Base-by-base conservation (phyloP, 2,113 vertebrate genomes). In the Acrocephalus kingi region DNA sequence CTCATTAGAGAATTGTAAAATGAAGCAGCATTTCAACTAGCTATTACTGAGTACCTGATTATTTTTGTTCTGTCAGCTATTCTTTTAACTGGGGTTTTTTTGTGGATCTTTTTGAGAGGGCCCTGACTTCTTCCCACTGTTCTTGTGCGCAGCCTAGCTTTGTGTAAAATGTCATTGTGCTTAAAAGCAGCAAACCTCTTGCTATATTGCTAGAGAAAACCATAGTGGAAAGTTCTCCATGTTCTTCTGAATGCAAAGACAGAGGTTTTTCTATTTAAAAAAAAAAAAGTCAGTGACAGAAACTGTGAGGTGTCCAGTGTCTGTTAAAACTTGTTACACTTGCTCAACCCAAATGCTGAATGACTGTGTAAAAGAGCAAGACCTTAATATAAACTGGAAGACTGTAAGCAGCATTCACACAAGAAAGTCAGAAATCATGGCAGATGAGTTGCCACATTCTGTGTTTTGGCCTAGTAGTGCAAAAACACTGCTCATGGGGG, bases 1-100 rank as follows among this genome's bases (percentile, higher is more conserved):
- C 58, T 97, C 72, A 93, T 97, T 96, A 97, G 59, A 94, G 49
- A 96, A 96, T 63, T 81, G 79, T 93, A 87, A 96, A 96, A 89
- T 63, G 81, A 94, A 79, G 81, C 63, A 92, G 84, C 67, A 35
- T 97, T 96, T 97, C 93, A 96, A 73, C 96, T 93, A 96, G 89
- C 33, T 82, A 17, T 79, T 88, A 46, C 63, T 24, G 7, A 90
- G 43, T 64, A 81, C 67, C 33, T 74, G 66, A 62, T 78, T 85
- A 13, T 68, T 93, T 87, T 63, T 91, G 30, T 68, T 81, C 87
- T 74, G 49, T 96, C 83, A 96, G 75, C 59, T 92, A 17, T 85
- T 87, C 30, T 87, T 90, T 95, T 52, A 79, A 91, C 49, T 68
- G 18, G 6, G 1, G 15, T 45, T 15, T 80, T 58, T 72, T 27